Base-by-base conservation (phyloP, 1,140 invertebrate genomes). In the Drosophila lacteicornis region DNA sequence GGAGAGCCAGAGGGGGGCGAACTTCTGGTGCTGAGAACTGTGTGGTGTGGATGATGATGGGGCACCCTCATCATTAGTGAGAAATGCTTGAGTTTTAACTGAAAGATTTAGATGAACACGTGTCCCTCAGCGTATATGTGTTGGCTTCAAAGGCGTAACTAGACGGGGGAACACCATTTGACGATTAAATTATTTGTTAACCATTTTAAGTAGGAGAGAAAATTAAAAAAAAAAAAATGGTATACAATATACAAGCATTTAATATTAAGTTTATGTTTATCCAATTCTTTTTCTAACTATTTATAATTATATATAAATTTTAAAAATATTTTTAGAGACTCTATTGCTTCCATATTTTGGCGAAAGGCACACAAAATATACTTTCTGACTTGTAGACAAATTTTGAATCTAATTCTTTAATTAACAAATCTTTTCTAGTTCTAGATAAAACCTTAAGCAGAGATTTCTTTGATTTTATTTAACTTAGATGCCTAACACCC, bases 31-130 rank as follows among this genome's bases (percentile, higher is more conserved):
- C 53, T 40, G 36, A 53, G 33, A 38, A 25, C 49, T 63, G 70
- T 55, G 67, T 70, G 74, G 62, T 76, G 62, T 36, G 46, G 53
- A 58, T 76, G 73, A 42, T 50, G 73, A 76, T 65, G 43, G 47
- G 46, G 53, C 51, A 43, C 57, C 75, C 69, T 85, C 83, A 82
- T 86, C 82, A 86, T 86, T 86, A 87, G 83, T 86, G 79, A 68
- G 75, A 77, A 70, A 79, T 82, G 70, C 79, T 87, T 75, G 79
- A 85, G 75, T 85, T 81, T 74, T 78, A 67, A 82, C 65, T 57
- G 75, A 60, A 59, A 76, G 82, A 85, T 77, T 84, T 76, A 50
- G 70, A 50, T 74, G 70, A 74, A 74, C 70, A 73, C 67, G 67
- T 73, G 61, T 76, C 49, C 74, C 53, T 6, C 61, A 30, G 43